Evolutionary conservation across 2,113 vertebrate genomes (phyloP).

Genomic region (Bothrops jararaca): DNA sequence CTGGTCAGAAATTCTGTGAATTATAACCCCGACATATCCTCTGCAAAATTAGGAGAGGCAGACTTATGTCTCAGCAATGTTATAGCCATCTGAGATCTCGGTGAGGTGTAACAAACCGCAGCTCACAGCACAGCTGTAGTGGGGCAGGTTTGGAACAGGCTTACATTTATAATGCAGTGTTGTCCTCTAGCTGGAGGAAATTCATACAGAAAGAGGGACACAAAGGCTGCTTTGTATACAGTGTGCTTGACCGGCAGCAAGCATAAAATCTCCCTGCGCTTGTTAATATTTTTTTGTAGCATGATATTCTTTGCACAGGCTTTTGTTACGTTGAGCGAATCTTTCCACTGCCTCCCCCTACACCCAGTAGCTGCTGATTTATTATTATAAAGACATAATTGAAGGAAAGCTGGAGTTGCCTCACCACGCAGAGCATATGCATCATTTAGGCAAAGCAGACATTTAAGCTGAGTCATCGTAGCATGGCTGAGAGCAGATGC

Average conservation of each 20-base stretch:
- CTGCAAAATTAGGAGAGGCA: background rate
- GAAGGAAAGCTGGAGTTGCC: constrained; percentile 56
- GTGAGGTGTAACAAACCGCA: background rate
- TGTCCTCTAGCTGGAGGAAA: background rate
- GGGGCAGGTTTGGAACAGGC: background rate
- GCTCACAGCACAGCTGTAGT: background rate
- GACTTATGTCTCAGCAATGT: background rate
- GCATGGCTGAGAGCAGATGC: constrained; percentile 50
- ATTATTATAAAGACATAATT: constrained; percentile 51
- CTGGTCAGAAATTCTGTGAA: background rate
- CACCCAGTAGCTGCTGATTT: constrained; percentile 58
- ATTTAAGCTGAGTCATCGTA: constrained; percentile 65
- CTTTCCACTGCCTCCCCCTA: constrained; percentile 52
- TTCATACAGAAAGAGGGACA: constrained; percentile 27
- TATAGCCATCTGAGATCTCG: background rate
- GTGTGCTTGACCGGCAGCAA: constrained; percentile 15
- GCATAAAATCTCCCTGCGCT: background rate
- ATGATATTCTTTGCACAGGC: constrained; percentile 43
- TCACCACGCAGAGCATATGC: constrained; percentile 58
- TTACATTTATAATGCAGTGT: background rate
- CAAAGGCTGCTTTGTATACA: constrained; percentile 15
- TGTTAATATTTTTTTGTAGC: constrained; percentile 32
- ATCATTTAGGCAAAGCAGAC: constrained; percentile 66
- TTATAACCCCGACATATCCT: background rate
- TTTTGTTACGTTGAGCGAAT: constrained; percentile 50